Percentiles rank a stretch among this genome's conserved stretches.
phyloP scores from a whole-genome alignment of 2,888 invertebrate species.

The Nemotelus pantherinus region DNA sequence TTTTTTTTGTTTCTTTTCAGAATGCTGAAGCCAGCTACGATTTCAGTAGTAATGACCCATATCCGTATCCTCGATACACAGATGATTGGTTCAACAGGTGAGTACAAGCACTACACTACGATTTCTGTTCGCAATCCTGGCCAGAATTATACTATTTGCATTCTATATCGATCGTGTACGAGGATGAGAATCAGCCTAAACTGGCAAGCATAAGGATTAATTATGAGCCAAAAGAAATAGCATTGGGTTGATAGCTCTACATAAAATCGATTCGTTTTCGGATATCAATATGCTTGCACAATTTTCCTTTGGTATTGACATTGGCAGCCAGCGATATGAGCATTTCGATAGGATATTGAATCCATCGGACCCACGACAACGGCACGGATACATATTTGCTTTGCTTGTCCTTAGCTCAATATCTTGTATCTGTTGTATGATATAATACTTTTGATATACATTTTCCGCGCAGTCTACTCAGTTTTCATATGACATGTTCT shows the following conservation, averaged over 20 bases:
- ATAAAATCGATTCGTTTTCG: neutral
- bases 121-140: neutral
- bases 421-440: neutral
- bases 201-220: neutral
- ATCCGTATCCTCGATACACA: conserved; percentile 97
- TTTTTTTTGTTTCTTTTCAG: conserved; percentile 66
- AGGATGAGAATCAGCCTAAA: neutral
- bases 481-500: too few relatives aligned
- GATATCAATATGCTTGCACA: conserved; percentile 4
- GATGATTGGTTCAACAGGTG: conserved; percentile 99
- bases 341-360: too few relatives aligned
- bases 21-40: conserved; percentile 98
- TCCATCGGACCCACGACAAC: too few relatives aligned
- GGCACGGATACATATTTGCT: too few relatives aligned
- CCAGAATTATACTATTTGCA: neutral
- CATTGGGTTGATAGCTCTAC: neutral
- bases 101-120: conserved; percentile 55
- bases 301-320: neutral
- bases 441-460: too few relatives aligned
- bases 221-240: neutral
- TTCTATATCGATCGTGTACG: neutral
- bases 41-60: conserved; percentile 99
- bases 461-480: too few relatives aligned
- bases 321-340: neutral
- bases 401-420: neutral